Evolutionary conservation across 1,140 invertebrate species (phyloP).

Genomic region (Plutomurus gul): DNA sequence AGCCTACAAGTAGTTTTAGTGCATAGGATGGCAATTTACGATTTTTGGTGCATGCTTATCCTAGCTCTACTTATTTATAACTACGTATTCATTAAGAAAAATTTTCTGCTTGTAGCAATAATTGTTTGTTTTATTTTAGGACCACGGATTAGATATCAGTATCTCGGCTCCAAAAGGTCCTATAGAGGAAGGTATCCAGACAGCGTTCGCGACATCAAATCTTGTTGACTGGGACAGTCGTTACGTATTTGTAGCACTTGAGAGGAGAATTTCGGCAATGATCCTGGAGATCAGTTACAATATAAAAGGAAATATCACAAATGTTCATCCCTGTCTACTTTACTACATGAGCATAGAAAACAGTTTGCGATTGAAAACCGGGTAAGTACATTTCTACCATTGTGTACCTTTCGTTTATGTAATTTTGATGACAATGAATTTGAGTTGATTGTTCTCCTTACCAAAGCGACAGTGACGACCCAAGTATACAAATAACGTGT

Average conservation of each 20-base stretch:
- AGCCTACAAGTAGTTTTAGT: too few relatives aligned
- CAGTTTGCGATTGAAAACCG: neutral
- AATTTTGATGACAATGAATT: too few relatives aligned
- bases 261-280: constrained; percentile 9
- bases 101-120: too few relatives aligned
- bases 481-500: neutral
- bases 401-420: neutral
- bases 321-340: constrained; percentile 21
- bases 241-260: neutral
- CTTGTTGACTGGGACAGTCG: constrained; percentile 11
- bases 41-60: too few relatives aligned
- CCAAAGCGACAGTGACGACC: neutral
- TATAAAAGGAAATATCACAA: neutral
- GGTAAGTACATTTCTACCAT: neutral
- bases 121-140: constrained; percentile 30
- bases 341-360: constrained; percentile 17
- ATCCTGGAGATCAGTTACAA: neutral
- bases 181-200: constrained; percentile 21
- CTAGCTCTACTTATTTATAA: too few relatives aligned
- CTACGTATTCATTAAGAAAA: too few relatives aligned
- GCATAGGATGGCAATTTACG: too few relatives aligned
- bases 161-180: constrained; percentile 31
- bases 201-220: neutral
- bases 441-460: too few relatives aligned
- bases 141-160: neutral